phyloP scores from a whole-genome alignment of 2,797 vertebrate genomes.

The Myotis pilosus region DNA sequence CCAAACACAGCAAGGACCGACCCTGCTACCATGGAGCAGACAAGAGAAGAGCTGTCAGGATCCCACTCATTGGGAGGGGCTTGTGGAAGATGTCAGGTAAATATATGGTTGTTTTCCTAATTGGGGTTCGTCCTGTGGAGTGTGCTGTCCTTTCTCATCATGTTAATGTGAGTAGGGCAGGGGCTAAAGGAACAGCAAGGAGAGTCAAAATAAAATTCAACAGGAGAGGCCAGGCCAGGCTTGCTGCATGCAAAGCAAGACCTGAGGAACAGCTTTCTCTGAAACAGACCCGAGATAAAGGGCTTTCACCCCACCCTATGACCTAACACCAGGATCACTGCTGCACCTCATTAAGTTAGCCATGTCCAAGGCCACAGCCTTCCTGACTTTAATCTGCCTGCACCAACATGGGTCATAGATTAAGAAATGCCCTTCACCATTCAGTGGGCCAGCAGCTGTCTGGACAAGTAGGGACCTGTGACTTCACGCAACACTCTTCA shows the following conservation, averaged over 20 bases:
- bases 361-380: background rate
- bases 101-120: background rate
- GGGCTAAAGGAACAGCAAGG: background rate
- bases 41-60: background rate
- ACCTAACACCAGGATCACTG: background rate
- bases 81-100: background rate
- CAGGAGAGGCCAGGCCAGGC: background rate
- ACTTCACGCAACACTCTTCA: background rate
- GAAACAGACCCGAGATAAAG: accelerated
- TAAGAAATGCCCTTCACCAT: background rate
- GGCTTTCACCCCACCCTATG: background rate
- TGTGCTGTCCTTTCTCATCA: accelerated
- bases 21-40: background rate
- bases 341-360: background rate
- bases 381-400: no score
- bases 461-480: background rate
- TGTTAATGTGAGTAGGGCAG: accelerated
- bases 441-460: background rate
- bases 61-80: background rate
- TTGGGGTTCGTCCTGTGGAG: background rate
- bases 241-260: background rate
- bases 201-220: no score
- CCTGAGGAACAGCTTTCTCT: background rate
- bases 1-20: background rate
- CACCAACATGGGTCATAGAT: accelerated